phyloP scores from a whole-genome alignment of 1,140 invertebrate genomes.

The Aporrectodea caliginosa region DNA sequence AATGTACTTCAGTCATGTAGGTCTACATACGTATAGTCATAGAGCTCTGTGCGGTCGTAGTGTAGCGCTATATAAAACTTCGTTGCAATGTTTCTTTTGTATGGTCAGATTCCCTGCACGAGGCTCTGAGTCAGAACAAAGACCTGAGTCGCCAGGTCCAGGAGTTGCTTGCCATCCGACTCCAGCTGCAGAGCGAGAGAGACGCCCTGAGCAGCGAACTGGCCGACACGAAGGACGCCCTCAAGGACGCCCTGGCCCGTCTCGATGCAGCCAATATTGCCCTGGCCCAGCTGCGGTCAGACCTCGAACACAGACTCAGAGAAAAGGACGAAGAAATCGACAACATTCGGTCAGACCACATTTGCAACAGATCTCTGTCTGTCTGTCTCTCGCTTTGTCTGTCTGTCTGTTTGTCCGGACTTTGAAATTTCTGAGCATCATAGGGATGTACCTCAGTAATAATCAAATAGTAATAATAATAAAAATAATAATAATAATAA shows the following conservation, averaged over 20 bases:
- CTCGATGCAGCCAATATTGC: conserved; percentile 49
- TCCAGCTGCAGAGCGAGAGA: conserved; percentile 50
- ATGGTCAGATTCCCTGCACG: conserved; percentile 44
- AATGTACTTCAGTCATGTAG: not conserved
- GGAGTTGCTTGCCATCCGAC: conserved; percentile 46
- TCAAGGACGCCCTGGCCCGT: conserved; percentile 51
- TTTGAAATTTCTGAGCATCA: too few relatives aligned
- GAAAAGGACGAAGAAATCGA: conserved; percentile 57
- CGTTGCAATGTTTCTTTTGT: too few relatives aligned
- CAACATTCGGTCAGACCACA: conserved; percentile 34
- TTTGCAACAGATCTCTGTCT: too few relatives aligned
- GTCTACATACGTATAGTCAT: not conserved
- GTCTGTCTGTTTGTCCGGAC: too few relatives aligned
- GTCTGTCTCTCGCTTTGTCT: too few relatives aligned
- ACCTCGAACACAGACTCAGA: conserved; percentile 54
- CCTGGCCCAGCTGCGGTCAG: conserved; percentile 48
- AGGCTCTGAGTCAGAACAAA: conserved; percentile 49
- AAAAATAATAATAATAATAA: not conserved
- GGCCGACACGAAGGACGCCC: conserved; percentile 52
- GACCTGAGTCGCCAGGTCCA: conserved; percentile 51
- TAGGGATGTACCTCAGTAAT: too few relatives aligned
- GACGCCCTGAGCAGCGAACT: conserved; percentile 51
- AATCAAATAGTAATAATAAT: not conserved
- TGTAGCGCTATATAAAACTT: not conserved
- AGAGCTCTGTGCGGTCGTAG: not conserved